Evolutionary conservation across 2,113 vertebrate species (phyloP), one percentile per base, ranked within the genome.

Genomic region (Myiagra hebetior): DNA sequence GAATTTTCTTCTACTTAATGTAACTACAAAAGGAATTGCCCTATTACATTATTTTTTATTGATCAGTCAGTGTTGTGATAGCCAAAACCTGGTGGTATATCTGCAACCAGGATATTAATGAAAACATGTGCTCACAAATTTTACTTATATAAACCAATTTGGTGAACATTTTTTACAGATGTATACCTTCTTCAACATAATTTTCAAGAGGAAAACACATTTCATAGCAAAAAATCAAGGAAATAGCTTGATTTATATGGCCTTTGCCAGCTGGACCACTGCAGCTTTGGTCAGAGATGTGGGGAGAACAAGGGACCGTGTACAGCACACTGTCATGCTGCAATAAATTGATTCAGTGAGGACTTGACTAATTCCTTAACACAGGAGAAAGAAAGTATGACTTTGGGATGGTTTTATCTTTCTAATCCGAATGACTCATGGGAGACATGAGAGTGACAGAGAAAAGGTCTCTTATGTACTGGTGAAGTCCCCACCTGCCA

Each of bases 11-110:
- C 70, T 94, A 90, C 75, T 85, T 97, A 95, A 91, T 69, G 73
- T 42, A 89, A 94, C 89, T 93, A 84, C 46, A 74, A 88, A 92
- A 89, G 46, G 57, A 97, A 95, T 91, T 95, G 69, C 63, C 87
- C 82, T 90, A 76, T 94, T 98, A 83, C 46, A 64, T 95, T 95
- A 91, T 93, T 97, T 93, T 93, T 95, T 79, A 89, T 95, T 95
- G 96, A 85, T 85, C 68, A 31, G 28, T 90, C 85, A 79, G 35
- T 60, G 56, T 31, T 90, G 53, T 15, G 27, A 60, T 44, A 73
- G 21, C 31, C 62, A 85, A 80, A 88, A 42, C 35, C 18, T n/a
- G 13, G 10, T 65, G 33, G 46, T 30, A 6, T 30, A n/a, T 57
- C 39, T 83, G 53, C 50, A 91, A 80, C 24, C n/a, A 80, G n/a